A percentile compares a stretch with the other conserved stretches of the same genome.
phyloP scores from a whole-genome alignment of 2,113 vertebrate genomes.

The Crotalus viridis region DNA sequence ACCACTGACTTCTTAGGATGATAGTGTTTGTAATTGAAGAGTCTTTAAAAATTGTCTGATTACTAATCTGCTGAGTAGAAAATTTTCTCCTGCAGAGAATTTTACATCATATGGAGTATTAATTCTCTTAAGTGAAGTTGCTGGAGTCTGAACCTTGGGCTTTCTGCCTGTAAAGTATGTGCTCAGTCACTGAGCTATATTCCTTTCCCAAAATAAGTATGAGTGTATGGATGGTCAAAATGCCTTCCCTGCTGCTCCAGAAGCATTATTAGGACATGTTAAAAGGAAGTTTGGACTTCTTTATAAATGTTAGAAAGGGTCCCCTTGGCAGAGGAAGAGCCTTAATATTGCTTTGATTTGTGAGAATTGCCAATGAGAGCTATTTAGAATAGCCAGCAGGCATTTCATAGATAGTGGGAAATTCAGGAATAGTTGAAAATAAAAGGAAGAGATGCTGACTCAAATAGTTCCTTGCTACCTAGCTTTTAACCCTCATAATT shows the following conservation, averaged over 20 bases:
- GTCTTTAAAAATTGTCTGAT: background rate
- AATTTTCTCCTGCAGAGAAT: background rate
- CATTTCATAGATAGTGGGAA: background rate
- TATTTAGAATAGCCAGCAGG: background rate
- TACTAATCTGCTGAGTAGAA: background rate
- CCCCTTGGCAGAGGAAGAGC: background rate
- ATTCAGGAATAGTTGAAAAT: background rate
- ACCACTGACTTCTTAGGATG: background rate
- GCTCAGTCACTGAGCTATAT: background rate
- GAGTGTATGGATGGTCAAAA: background rate
- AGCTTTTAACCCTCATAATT: background rate
- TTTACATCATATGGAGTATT: background rate
- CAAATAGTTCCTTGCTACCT: background rate
- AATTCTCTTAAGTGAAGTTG: background rate
- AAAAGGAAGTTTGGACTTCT: background rate
- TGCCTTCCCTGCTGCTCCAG: background rate
- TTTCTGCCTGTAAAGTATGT: background rate
- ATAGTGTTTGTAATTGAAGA: background rate
- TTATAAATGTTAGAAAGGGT: too few relatives aligned
- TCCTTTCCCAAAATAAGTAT: background rate
- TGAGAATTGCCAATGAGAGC: background rate
- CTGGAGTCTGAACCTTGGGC: background rate
- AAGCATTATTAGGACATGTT: background rate
- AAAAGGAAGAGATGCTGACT: background rate
- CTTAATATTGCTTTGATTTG: background rate